Percentiles rank a stretch among this genome's conserved stretches.
Conservation (phyloP, 2,113 vertebrate species). For the Halcyon senegalensis region DNA sequence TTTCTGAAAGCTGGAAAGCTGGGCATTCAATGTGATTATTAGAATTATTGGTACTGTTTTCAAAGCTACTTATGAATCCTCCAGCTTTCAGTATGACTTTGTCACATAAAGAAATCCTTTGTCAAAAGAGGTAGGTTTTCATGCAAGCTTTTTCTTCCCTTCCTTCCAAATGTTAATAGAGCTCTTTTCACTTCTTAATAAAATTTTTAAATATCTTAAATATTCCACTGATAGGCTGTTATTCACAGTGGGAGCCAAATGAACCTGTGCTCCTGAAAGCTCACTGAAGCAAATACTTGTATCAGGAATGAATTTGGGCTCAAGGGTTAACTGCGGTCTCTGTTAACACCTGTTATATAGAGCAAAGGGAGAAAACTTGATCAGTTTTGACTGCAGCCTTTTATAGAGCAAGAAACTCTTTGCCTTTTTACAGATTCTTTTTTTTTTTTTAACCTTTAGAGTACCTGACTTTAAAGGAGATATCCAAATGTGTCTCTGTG, state of each 20-base stretch:
- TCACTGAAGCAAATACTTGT: constrained; percentile 5
- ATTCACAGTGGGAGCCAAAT: not conserved
- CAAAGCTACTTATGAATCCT: not conserved
- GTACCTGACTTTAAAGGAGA: constrained; percentile 39
- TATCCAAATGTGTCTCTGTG: constrained; percentile 16
- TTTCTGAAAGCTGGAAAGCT: not conserved
- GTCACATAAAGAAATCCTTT: not conserved
- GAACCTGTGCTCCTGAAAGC: constrained; percentile 14
- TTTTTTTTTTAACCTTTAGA: constrained; percentile 3
- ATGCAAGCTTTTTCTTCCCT: not conserved
- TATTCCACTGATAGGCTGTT: constrained; percentile 10
- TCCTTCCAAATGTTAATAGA: not conserved
- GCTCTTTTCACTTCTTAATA: constrained; percentile 24
- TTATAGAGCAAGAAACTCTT: not conserved
- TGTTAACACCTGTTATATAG: not conserved
- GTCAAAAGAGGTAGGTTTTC: not conserved
- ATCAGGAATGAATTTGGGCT: constrained; percentile 9
- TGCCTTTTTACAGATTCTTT: not conserved
- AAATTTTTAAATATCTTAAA: constrained; percentile 24
- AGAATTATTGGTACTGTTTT: not conserved
- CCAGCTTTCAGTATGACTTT: not conserved
- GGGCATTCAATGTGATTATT: not conserved
- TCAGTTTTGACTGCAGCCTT: constrained; percentile 1
- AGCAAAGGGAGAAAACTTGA: not conserved
- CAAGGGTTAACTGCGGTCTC: constrained; percentile 28